Evolutionary conservation across 2,888 invertebrate species (phyloP).

Genomic region (Netelia virgata): DNA sequence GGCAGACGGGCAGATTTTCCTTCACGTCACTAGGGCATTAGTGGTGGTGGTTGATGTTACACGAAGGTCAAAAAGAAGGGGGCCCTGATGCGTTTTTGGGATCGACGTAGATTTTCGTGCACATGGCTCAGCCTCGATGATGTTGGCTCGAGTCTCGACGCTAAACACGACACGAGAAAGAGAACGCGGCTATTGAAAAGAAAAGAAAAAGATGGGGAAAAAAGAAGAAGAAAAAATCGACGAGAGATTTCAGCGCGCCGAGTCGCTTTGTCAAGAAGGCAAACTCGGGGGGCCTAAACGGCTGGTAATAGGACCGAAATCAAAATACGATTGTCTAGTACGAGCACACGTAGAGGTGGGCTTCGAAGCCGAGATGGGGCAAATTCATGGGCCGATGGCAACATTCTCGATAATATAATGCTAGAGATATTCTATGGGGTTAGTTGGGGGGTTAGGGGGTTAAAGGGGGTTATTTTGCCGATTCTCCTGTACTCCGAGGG

Average conservation of each 20-base stretch:
- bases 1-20: conserved; percentile 67
- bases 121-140: conserved; percentile 41
- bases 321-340: conserved; percentile 80
- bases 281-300: conserved; percentile 81
- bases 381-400: conserved; percentile 58
- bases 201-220: conserved; percentile 29
- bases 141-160: conserved; percentile 41
- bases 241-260: conserved; percentile 75
- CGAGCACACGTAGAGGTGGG: conserved; percentile 11
- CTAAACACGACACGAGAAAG: conserved; percentile 14
- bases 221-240: conserved; percentile 57
- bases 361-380: conserved; percentile 4
- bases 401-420: conserved; percentile 66
- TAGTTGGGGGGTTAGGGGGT: no score
- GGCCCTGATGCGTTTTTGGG: conserved; percentile 64
- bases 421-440: conserved; percentile 44
- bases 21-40: conserved; percentile 40
- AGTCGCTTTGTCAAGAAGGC: conserved; percentile 85
- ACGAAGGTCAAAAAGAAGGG: conserved; percentile 49
- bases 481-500: conserved; percentile 8
- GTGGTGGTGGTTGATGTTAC: conserved; percentile 36
- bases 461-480: conserved; percentile 14
- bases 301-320: conserved; percentile 82
- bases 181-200: conserved; percentile 43
- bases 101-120: conserved; percentile 32